phyloP scores from a whole-genome alignment of 1,140 invertebrate species.

The Medauroidea extradentata region DNA sequence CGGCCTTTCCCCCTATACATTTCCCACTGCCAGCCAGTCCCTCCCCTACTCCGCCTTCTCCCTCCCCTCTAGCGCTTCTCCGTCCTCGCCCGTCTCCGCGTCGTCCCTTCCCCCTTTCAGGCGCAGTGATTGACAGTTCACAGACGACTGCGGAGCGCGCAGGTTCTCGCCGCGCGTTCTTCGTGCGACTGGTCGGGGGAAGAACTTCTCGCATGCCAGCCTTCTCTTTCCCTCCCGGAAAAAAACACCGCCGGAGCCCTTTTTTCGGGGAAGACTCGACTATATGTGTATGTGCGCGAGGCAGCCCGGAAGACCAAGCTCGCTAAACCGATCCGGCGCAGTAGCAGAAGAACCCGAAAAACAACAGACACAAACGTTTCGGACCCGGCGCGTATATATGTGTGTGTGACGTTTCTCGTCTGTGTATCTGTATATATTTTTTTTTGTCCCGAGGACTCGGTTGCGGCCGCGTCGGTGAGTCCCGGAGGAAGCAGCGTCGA shows the following conservation, averaged over 20 bases:
- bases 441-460: not conserved
- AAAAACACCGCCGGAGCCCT: no score
- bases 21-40: not conserved
- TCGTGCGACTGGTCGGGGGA: not conserved
- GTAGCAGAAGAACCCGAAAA: conserved; percentile 7
- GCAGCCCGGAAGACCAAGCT: no score
- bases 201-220: not conserved
- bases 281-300: no score
- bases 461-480: not conserved
- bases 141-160: conserved; percentile 60
- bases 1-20: not conserved
- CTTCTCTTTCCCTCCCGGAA: not conserved
- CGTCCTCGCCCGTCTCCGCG: conserved; percentile 37
- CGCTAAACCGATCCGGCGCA: not conserved
- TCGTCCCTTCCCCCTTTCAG: conserved; percentile 47
- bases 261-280: no score
- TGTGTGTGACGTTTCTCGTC: not conserved
- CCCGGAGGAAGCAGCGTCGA: not conserved
- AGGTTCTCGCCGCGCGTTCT: conserved; percentile 46
- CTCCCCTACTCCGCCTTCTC: not conserved
- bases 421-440: not conserved
- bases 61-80: conserved; percentile 18
- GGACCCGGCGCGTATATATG: not conserved
- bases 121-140: conserved; percentile 61
- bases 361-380: not conserved